A percentile compares a stretch with the other conserved stretches of the same genome.
Evolutionary conservation across 2,113 vertebrate genomes (phyloP).

Genomic region (Heterochromis multidens): DNA sequence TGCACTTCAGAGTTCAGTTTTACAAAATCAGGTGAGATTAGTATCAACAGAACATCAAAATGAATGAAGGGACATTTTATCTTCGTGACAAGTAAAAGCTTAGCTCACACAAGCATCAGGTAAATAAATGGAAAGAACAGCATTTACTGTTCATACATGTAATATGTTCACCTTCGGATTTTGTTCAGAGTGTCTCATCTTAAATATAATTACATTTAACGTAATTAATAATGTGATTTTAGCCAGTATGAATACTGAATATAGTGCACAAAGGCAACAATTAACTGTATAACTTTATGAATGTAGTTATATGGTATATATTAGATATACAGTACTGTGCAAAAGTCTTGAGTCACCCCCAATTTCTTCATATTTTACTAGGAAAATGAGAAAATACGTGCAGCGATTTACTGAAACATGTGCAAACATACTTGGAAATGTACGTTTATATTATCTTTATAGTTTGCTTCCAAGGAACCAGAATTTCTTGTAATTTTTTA

Average conservation of each 20-base stretch:
- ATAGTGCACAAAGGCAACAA: neutral
- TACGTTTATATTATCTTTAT: neutral
- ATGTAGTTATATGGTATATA: neutral
- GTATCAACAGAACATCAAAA: neutral
- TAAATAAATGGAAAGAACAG: neutral
- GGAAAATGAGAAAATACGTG: neutral
- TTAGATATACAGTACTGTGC: neutral
- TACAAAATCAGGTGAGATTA: neutral
- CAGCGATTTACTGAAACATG: neutral
- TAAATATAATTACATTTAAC: neutral
- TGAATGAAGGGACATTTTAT: slow-evolving; percentile 19
- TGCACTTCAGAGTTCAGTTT: neutral
- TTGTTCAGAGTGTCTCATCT: too few relatives aligned
- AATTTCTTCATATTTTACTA: neutral
- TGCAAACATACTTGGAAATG: neutral
- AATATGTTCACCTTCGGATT: neutral
- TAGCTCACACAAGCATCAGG: neutral
- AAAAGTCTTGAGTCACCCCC: neutral
- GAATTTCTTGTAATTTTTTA: too few relatives aligned
- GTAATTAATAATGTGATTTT: neutral
- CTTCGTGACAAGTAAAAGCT: slow-evolving; percentile 8
- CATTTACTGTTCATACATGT: neutral
- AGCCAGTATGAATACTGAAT: neutral
- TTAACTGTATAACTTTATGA: neutral
- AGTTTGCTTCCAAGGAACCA: neutral